These are phyloP conservation scores for Sesia apiformis DNA, from an alignment of 2,888 invertebrate species.

Conservation along the genomic window DNA sequence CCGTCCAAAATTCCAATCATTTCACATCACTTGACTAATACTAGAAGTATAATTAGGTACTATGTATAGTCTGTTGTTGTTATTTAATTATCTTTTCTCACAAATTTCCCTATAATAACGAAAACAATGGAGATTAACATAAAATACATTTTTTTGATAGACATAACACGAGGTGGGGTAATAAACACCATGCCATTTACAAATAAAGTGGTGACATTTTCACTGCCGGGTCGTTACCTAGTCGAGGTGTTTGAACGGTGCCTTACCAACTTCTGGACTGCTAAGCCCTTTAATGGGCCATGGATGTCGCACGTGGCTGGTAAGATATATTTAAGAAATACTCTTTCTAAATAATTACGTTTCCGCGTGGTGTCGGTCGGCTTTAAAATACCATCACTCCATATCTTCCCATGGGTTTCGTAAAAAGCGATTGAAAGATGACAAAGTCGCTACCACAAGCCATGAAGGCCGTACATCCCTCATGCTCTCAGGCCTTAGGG, in stretches of 20 bases:
- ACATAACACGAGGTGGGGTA: conserved; percentile 80
- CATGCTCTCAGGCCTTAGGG: too few species aligned
- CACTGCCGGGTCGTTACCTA: conserved; percentile 78
- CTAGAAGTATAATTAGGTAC: too few species aligned
- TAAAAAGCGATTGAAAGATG: too few species aligned
- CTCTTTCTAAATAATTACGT: not conserved
- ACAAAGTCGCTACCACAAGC: too few species aligned
- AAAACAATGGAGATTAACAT: conserved; percentile 2
- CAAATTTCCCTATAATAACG: not conserved
- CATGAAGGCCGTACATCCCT: too few species aligned
- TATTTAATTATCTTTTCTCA: not conserved
- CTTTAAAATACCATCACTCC: too few species aligned
- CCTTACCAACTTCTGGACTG: conserved; percentile 32
- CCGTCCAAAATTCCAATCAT: too few species aligned
- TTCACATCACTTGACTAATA: too few species aligned
- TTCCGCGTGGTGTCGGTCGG: too few species aligned
- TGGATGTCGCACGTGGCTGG: conserved; percentile 76
- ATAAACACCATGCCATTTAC: conserved; percentile 82
- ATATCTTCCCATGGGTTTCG: too few species aligned
- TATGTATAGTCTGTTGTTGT: not conserved
- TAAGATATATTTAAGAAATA: conserved; percentile 15
- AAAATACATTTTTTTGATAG: conserved; percentile 46
- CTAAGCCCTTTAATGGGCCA: conserved; percentile 38
- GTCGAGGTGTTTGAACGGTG: conserved; percentile 69
- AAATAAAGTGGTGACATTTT: conserved; percentile 79